A percentile compares a stretch with the other conserved stretches of the same genome.
Evolutionary conservation across 2,113 vertebrate genomes (phyloP).

Genomic region (Solea solea): DNA sequence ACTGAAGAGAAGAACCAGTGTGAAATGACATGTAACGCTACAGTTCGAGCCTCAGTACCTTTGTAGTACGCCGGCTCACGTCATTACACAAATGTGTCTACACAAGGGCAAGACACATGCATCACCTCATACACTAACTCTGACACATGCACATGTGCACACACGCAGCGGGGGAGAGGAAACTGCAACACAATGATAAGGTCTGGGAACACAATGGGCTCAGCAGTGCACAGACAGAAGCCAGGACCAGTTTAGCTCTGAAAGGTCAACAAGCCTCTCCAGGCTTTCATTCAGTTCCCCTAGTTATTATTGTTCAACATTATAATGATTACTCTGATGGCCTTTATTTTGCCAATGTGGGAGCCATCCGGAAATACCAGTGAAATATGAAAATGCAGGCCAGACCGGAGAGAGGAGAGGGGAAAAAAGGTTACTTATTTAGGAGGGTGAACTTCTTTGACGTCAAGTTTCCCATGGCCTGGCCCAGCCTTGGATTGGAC

Average conservation of each 20-base stretch:
- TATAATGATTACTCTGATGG: slow-evolving; percentile 78
- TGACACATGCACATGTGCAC: slow-evolving; percentile 58
- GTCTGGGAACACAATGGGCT: slow-evolving; percentile 81
- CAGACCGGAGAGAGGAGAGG: slow-evolving; percentile 41
- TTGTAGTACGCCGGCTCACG: slow-evolving; percentile 34
- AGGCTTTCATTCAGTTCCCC: slow-evolving; percentile 75
- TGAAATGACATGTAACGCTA: slow-evolving; percentile 22
- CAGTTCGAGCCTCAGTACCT: slow-evolving; percentile 30
- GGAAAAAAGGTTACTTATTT: slow-evolving; percentile 63
- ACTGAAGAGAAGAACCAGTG: background rate
- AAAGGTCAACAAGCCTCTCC: slow-evolving; percentile 83
- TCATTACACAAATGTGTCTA: slow-evolving; percentile 5
- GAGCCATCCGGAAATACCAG: slow-evolving; percentile 81
- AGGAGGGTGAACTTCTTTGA: slow-evolving; percentile 64
- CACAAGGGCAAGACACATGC: slow-evolving; percentile 41
- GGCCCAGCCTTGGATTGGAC: slow-evolving; percentile 36
- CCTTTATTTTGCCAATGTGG: slow-evolving; percentile 80
- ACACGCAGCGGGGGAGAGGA: slow-evolving; percentile 73
- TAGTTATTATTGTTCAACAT: slow-evolving; percentile 79
- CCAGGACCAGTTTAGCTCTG: slow-evolving; percentile 82
- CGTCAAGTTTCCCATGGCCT: slow-evolving; percentile 66
- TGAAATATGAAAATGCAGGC: slow-evolving; percentile 76
- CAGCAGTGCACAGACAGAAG: slow-evolving; percentile 79
- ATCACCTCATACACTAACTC: slow-evolving; percentile 22
- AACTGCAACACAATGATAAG: slow-evolving; percentile 86